phyloP scores from a whole-genome alignment of 2,888 invertebrate genomes.

The Caenorhabditis imperialis region DNA sequence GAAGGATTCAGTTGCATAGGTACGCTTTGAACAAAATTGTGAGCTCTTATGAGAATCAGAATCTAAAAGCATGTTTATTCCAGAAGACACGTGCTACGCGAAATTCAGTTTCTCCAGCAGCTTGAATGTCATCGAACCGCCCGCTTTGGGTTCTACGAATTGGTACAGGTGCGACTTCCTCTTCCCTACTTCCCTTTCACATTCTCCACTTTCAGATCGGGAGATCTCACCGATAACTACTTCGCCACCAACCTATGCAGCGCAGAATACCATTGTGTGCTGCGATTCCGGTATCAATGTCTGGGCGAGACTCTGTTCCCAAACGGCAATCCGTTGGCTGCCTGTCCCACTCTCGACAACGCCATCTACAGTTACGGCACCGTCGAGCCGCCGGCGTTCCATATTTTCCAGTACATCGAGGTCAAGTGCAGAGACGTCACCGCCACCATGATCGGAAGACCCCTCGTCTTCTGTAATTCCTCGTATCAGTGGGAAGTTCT shows the following conservation, averaged over 20 bases:
- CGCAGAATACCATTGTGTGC: not conserved
- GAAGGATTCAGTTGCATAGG: constrained; percentile 42
- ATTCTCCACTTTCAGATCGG: constrained; percentile 20
- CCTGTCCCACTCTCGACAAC: not conserved
- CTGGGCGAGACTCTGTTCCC: not conserved
- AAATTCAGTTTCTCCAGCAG: not conserved
- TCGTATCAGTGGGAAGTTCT: constrained; percentile 19
- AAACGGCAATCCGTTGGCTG: not conserved
- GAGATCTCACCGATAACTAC: not conserved
- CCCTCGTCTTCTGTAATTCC: constrained; percentile 19
- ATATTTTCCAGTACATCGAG: constrained; percentile 8
- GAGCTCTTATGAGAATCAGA: too few species aligned
- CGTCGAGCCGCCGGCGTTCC: not conserved
- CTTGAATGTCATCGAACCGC: too few species aligned
- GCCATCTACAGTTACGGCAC: not conserved
- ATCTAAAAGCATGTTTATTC: too few species aligned
- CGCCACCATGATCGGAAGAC: constrained; percentile 17
- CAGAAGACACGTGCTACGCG: not conserved
- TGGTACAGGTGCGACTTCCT: not conserved
- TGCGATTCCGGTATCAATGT: constrained; percentile 8
- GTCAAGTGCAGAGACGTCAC: constrained; percentile 7
- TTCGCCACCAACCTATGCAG: constrained; percentile 20
- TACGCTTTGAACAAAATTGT: too few species aligned
- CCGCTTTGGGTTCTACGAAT: too few species aligned
- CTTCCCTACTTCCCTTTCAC: not conserved